A percentile compares a stretch with the other conserved stretches of the same genome.
Conservation (phyloP, 2,113 vertebrate species). For the Taxidea taxus region DNA sequence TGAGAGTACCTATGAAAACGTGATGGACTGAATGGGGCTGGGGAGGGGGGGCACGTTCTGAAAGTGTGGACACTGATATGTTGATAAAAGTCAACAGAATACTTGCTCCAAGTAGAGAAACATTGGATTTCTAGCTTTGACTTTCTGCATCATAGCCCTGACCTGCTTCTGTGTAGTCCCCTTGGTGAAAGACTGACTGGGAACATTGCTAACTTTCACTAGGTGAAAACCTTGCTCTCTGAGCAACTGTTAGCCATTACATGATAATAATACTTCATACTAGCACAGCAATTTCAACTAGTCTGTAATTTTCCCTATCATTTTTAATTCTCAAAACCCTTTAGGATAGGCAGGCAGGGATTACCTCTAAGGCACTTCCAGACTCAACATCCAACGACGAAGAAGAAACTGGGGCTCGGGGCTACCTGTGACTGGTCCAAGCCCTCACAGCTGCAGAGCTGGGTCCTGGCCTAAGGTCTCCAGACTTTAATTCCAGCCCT, state of each 20-base stretch:
- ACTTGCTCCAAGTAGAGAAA: neutral
- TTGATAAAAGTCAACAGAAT: neutral
- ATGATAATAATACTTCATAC: neutral
- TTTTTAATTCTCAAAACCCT: conserved; percentile 10
- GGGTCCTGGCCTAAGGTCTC: neutral
- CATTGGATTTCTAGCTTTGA: neutral
- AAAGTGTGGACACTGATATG: neutral
- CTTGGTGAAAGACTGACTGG: neutral
- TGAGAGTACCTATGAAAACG: neutral
- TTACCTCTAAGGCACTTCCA: neutral
- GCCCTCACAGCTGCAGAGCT: neutral
- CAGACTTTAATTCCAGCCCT: neutral
- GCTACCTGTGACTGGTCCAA: neutral
- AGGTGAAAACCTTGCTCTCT: neutral
- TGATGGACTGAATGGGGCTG: neutral
- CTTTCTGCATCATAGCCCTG: neutral
- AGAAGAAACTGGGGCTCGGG: neutral
- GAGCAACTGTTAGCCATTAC: neutral
- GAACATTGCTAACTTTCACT: neutral
- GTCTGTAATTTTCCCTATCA: neutral
- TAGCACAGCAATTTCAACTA: neutral
- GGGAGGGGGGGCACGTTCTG: neutral
- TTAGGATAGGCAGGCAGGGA: neutral
- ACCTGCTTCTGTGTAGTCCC: neutral
- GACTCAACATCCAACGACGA: neutral